phyloP scores from a whole-genome alignment of 2,797 vertebrate species.

The Propithecus deckenii region DNA sequence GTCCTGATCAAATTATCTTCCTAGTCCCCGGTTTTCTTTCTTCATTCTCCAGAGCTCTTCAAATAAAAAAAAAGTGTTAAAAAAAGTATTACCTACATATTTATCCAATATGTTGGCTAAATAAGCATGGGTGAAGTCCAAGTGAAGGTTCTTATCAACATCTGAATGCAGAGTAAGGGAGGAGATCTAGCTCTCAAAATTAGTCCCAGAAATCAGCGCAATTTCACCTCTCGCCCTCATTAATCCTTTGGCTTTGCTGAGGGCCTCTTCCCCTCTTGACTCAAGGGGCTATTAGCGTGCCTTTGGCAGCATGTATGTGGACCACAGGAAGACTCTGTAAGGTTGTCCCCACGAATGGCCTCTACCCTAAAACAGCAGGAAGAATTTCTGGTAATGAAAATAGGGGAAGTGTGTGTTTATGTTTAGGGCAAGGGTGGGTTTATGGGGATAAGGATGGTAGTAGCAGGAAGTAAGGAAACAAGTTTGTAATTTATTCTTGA shows the following conservation, averaged over 20 bases:
- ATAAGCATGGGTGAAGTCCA: not conserved
- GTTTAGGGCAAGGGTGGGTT: not conserved
- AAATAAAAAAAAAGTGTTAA: not conserved
- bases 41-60: not conserved
- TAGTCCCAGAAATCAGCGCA: not conserved
- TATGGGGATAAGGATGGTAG: not conserved
- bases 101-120: not conserved
- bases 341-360: not conserved
- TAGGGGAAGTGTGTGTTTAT: not conserved
- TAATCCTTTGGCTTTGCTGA: not conserved
- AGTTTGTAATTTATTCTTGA: not conserved
- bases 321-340: not conserved
- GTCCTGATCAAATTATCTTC: not conserved
- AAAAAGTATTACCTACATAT: not conserved
- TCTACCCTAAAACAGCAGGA: not conserved
- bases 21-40: not conserved
- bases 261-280: not conserved
- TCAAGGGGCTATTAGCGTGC: not conserved
- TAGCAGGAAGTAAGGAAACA: not conserved
- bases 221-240: not conserved
- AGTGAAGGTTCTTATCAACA: not conserved
- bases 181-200: not conserved
- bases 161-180: not conserved
- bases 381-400: not conserved
- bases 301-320: not conserved